These are phyloP conservation scores for Pipistrellus kuhlii DNA, from an alignment of 2,797 vertebrate genomes.

Conservation along the genomic window DNA sequence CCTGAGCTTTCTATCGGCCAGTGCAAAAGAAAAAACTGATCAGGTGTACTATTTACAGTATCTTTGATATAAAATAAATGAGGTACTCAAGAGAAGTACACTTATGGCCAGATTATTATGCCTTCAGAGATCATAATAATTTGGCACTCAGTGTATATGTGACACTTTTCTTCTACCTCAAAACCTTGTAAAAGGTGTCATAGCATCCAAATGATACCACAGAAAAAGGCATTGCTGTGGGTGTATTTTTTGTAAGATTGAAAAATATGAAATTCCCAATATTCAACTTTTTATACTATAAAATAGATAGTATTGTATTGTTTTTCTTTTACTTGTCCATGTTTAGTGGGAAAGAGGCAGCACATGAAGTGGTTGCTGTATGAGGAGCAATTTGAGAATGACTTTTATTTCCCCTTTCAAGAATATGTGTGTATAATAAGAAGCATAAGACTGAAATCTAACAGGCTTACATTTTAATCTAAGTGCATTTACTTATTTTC, in stretches of 20 bases:
- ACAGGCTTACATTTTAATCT: not conserved
- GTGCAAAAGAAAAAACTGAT: too few species aligned
- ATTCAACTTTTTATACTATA: not conserved
- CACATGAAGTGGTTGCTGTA: not conserved
- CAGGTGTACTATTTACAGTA: too few species aligned
- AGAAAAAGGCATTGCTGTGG: not conserved
- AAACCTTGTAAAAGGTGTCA: conserved; percentile 14
- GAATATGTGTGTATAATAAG: not conserved
- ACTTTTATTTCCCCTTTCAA: not conserved
- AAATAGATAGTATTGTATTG: not conserved
- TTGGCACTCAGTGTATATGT: not conserved
- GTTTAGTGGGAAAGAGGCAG: not conserved
- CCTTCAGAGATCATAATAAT: too few species aligned
- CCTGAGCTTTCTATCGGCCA: too few species aligned
- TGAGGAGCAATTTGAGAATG: not conserved
- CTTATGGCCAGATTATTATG: too few species aligned
- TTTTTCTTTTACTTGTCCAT: not conserved
- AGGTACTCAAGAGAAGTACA: too few species aligned
- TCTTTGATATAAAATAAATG: too few species aligned
- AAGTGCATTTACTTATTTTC: not conserved
- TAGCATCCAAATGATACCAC: not conserved
- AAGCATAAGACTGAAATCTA: not conserved
- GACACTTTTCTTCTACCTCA: not conserved
- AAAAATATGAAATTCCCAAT: not conserved
- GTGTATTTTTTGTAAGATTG: not conserved